Evolutionary conservation across 2,113 vertebrate genomes (phyloP), one percentile per base, ranked within the genome.

Genomic region (Toxotes jaculatrix): DNA sequence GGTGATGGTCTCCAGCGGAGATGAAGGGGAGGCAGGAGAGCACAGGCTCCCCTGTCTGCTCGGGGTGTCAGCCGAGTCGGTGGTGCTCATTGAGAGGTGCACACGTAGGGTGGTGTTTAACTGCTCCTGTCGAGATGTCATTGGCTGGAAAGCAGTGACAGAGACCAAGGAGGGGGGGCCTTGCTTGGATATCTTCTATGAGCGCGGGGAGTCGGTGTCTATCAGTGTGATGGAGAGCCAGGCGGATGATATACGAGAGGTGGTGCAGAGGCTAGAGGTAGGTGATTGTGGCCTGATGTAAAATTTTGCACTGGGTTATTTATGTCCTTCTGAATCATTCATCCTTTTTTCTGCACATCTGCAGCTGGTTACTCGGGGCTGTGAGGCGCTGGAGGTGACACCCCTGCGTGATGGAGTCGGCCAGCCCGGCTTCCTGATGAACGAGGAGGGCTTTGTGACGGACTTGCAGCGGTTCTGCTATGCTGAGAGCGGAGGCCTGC

Each of bases 381-480:
- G 97, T 0, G 96, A 97, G 93, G 97, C 96, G 0, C 94, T 95
- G 0, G 96, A 98, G 89, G 93, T 98, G 65, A 96, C 95, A 0
- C 95, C 96, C 2, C 91, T 97, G 73, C 94, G 97, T 3, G 96
- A 98, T 1, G 95, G 95, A 12, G 96, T 97, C 17, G 96, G 96
- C 12, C 96, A 97, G 81, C 96, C 97, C 0, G 97, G 96, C 53
- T 97, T 98, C 81, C 93, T 96, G 76, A 96, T 96, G 94, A 97
- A 96, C 34, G 92, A 95, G 21, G 96, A 96, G 61, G 97, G 97
- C 74, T 97, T 98, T 2, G 93, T 97, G 87, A 97, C 95, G 0
- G 96, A 97, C 11, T 95, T 98, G 90, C 96, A 97, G 88, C 95
- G 96, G 31, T 97, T 97, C 89, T 95, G 97, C 53, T 98, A 98